These are phyloP conservation scores for Malaclemys terrapin DNA, from an alignment of 2,113 vertebrate genomes.

Conservation along the genomic window DNA sequence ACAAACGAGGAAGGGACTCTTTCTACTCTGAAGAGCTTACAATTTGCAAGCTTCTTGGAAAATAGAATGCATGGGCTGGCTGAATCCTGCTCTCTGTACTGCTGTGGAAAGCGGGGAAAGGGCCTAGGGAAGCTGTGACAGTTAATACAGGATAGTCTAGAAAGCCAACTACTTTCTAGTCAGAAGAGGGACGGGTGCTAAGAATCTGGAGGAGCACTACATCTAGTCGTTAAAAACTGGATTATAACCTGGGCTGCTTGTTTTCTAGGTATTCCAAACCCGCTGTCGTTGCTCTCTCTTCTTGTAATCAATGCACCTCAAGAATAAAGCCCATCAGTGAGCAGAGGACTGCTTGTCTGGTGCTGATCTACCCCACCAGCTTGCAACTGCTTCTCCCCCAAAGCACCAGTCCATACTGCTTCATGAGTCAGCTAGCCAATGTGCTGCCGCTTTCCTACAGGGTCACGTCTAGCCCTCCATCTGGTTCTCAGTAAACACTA, in stretches of 20 bases:
- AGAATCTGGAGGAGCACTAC: neutral
- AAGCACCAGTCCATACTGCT: neutral
- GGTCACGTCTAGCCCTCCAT: too few species aligned
- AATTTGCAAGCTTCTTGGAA: neutral
- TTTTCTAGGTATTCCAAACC: neutral
- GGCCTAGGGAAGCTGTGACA: neutral
- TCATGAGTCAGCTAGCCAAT: neutral
- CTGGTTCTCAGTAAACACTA: too few species aligned
- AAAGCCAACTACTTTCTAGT: neutral
- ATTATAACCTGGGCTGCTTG: neutral
- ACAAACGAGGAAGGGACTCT: accelerated
- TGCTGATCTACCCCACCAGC: neutral
- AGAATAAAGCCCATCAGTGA: neutral
- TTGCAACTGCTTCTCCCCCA: too few species aligned
- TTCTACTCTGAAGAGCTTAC: accelerated
- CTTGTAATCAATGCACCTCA: neutral
- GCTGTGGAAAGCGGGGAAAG: neutral
- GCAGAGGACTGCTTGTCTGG: neutral
- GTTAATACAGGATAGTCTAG: accelerated
- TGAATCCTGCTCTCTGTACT: neutral
- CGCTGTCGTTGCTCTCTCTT: neutral
- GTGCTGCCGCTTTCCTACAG: too few species aligned
- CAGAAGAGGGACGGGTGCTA: too few species aligned
- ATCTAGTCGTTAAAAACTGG: neutral
- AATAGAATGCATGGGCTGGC: neutral